A percentile compares a stretch with the other conserved stretches of the same genome.
phyloP scores from a whole-genome alignment of 2,797 vertebrate species.

The Pantherophis vulpinus region DNA sequence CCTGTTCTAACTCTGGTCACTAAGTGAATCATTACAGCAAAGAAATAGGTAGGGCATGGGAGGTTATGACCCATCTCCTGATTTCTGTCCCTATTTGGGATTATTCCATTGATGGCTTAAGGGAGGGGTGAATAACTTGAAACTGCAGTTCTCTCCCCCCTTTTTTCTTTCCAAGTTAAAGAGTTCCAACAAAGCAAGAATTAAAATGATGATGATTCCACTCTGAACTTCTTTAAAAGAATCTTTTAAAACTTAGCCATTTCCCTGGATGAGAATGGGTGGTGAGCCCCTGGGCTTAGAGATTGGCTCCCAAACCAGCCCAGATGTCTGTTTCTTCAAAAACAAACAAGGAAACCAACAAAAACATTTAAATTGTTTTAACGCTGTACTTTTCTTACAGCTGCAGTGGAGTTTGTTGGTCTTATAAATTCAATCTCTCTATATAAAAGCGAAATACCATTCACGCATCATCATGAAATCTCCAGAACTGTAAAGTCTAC shows the following conservation, averaged over 20 bases:
- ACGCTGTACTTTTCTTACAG: background rate
- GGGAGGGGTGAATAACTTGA: background rate
- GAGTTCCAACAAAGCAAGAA: background rate
- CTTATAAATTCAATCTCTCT: background rate
- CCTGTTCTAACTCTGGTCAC: too few relatives aligned
- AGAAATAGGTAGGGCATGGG: background rate
- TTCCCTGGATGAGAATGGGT: background rate
- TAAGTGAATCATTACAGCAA: background rate
- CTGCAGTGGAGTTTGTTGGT: background rate
- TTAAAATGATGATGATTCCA: background rate
- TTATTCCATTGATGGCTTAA: background rate
- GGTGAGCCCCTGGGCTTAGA: background rate
- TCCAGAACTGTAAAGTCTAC: too few relatives aligned
- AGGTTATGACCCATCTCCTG: background rate
- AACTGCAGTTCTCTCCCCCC: background rate
- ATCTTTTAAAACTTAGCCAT: background rate
- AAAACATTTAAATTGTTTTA: background rate
- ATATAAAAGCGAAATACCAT: too few relatives aligned
- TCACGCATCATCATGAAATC: too few relatives aligned
- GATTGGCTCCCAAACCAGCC: background rate
- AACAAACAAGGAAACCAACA: too few relatives aligned
- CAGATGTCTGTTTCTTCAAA: background rate
- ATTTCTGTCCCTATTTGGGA: background rate
- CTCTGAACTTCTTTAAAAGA: background rate
- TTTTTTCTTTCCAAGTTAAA: background rate